These are phyloP conservation scores for Bradysia coprophila DNA, from an alignment of 1,140 invertebrate genomes.

Conservation along the genomic window DNA sequence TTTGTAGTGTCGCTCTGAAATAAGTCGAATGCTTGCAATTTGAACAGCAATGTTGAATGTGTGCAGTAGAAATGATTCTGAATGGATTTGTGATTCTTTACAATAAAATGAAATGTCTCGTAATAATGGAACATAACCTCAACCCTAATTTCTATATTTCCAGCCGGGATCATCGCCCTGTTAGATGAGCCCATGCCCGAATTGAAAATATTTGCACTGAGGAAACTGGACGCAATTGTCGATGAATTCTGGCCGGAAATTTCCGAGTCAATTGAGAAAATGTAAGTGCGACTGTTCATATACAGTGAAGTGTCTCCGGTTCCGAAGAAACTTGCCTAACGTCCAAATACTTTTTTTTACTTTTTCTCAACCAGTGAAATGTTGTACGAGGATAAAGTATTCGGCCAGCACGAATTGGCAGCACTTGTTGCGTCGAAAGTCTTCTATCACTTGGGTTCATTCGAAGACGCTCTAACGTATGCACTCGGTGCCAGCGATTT, in stretches of 20 bases:
- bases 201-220: conserved; percentile 80
- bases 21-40: neutral
- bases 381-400: conserved; percentile 79
- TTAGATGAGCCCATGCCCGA: conserved; percentile 85
- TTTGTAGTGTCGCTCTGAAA: too few species aligned
- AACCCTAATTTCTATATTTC: neutral
- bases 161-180: conserved; percentile 84
- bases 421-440: conserved; percentile 97
- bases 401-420: conserved; percentile 77
- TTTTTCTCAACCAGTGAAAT: conserved; percentile 48
- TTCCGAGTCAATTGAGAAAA: conserved; percentile 92
- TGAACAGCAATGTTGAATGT: neutral
- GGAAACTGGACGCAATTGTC: conserved; percentile 83
- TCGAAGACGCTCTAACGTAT: conserved; percentile 88
- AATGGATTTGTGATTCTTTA: neutral
- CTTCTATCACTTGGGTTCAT: conserved; percentile 93
- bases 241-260: conserved; percentile 99
- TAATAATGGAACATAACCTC: neutral
- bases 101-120: neutral
- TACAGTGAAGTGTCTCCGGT: neutral
- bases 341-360: conserved; percentile 3
- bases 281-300: conserved; percentile 33
- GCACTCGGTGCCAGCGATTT: conserved; percentile 82
- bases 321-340: neutral
- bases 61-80: neutral